Base-by-base conservation (phyloP, 1,140 invertebrate genomes). In the Zaprionus capensis region DNA sequence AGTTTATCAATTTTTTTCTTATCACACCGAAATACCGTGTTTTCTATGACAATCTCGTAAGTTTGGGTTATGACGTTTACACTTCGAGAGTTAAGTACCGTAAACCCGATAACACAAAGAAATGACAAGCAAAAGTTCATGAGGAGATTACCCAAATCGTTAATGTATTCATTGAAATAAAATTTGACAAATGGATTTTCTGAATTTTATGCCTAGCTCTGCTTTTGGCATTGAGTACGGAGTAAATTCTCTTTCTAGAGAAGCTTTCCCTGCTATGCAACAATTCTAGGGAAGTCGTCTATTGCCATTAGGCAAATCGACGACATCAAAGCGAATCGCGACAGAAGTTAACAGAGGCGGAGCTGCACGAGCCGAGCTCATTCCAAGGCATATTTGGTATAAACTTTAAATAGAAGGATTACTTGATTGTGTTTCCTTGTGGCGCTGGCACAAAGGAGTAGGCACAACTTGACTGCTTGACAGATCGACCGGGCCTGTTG, bases 31-130 rank as follows among this genome's bases (percentile, higher is more conserved):
- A 94, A 90, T 99, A 95, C 91, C 94, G 98, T 81, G 97, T 98
- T 6, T 92, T 98, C 6, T 98, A 98, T 93, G 98, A 98, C 90
- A 98, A 97, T 92, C 95, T 94, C 12, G 96, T 98, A 90, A 98
- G 97, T 26, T 93, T 98, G 88, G 96, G 97, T 2, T 98, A 98
- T 93, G 98, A 99, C 92, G 92, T 97, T 34, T 98, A 97, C 88
- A 97, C 96, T 12, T 98, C 97, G 28, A 95, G 97, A 92, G 96
- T 98, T 6, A 97, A 97, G 93, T 87, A 87, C 57, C 49, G 62
- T 14, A 81, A 72, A 34, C 3, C 31, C 31, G 31, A 34, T 11
- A 34, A 9, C 9, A 11, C 9, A 0, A 34, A 11, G 31, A 11
- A 34, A 34, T 34, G 31, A 34, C 31, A 34, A 34, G 31, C 31